Evolutionary conservation across 2,888 invertebrate genomes (phyloP).

Genomic region (Volucella inanis): DNA sequence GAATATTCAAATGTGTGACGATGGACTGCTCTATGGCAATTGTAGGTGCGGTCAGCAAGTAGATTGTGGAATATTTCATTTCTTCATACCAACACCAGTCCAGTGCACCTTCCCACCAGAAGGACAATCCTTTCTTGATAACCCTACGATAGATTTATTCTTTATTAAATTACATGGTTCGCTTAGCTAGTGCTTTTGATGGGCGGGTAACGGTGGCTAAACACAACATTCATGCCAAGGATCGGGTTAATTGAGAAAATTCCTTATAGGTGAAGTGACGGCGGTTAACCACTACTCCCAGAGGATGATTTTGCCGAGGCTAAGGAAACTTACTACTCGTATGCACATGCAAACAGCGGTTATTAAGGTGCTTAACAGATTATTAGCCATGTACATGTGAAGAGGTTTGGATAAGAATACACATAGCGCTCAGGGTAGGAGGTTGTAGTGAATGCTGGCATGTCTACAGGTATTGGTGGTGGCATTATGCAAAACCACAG

Average conservation of each 20-base stretch:
- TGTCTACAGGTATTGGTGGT: constrained; percentile 1
- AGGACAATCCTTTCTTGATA: constrained; percentile 28
- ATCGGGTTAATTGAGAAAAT: constrained; percentile 70
- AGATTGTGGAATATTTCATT: constrained; percentile 17
- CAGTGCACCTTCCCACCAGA: too few relatives aligned
- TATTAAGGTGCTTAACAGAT: constrained; percentile 72
- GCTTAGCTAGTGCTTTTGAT: background rate
- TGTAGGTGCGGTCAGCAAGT: constrained; percentile 52
- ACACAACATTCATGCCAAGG: constrained; percentile 49
- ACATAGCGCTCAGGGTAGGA: too few relatives aligned
- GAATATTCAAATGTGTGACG: constrained; percentile 50
- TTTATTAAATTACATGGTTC: constrained; percentile 54
- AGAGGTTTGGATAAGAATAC: too few relatives aligned
- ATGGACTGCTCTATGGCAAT: constrained; percentile 20
- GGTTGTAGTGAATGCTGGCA: background rate
- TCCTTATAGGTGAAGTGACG: constrained; percentile 44
- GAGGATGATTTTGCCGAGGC: background rate
- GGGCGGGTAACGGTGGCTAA: constrained; percentile 24
- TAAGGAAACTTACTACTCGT: constrained; percentile 27
- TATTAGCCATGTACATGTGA: constrained; percentile 53
- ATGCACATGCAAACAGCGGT: constrained; percentile 58
- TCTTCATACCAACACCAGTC: background rate
- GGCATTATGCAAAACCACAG: constrained; percentile 49
- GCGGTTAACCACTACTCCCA: constrained; percentile 47
- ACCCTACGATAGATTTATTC: constrained; percentile 43